Conservation (phyloP, 2,797 vertebrate species). For the Propithecus deckenii region DNA sequence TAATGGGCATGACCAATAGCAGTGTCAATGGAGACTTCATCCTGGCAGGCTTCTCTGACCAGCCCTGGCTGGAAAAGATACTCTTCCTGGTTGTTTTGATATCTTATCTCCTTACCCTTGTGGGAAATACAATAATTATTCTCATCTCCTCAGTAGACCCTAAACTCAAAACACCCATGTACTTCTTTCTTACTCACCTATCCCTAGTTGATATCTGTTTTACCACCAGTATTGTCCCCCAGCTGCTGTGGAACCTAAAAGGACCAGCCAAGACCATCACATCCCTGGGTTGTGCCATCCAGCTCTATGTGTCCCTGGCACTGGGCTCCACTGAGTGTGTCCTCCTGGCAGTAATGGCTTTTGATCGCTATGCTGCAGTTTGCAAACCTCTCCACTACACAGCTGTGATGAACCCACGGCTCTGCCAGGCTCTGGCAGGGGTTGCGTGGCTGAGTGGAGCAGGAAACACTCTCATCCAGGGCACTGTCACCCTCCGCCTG, state of each 20-base stretch:
- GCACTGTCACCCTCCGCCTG: constrained; percentile 41
- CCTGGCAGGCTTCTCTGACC: constrained; percentile 34
- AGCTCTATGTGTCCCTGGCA: constrained; percentile 49
- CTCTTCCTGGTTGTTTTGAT: constrained; percentile 42
- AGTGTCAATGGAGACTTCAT: not conserved
- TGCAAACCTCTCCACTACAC: constrained; percentile 48
- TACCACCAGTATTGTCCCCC: constrained; percentile 54
- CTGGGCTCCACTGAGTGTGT: constrained; percentile 51
- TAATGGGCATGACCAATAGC: not conserved
- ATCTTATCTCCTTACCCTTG: constrained; percentile 38
- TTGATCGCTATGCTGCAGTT: constrained; percentile 32
- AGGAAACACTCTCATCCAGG: constrained; percentile 32
- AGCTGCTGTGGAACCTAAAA: constrained; percentile 59
- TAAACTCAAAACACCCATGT: constrained; percentile 58
- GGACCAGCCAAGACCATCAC: constrained; percentile 41
- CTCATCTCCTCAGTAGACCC: constrained; percentile 36
- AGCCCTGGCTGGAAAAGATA: constrained; percentile 43
- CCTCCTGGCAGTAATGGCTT: constrained; percentile 56
- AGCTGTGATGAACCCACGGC: constrained; percentile 8
- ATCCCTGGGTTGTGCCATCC: not conserved
- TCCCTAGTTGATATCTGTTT: constrained; percentile 50
- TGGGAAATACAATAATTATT: constrained; percentile 56
- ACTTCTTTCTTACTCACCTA: constrained; percentile 59
- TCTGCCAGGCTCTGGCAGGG: constrained; percentile 41
- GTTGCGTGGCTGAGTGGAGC: not conserved